Evolutionary conservation across 2,797 vertebrate species (phyloP).

Genomic region (Danio kyathit): DNA sequence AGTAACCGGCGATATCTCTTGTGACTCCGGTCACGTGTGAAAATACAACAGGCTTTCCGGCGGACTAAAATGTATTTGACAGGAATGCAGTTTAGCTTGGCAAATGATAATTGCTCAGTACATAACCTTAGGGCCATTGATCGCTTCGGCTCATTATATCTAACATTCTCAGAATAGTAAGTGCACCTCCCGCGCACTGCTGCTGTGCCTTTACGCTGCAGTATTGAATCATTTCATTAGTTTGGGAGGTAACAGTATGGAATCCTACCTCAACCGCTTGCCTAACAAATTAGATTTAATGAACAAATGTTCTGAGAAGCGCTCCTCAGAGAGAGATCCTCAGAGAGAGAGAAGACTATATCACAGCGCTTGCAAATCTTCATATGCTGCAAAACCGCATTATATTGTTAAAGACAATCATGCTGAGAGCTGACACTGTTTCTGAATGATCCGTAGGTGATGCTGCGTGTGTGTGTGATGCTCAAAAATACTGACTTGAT

Average conservation of each 20-base stretch:
- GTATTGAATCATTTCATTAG: slow-evolving; percentile 48
- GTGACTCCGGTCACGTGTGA: slow-evolving; percentile 34
- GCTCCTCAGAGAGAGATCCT: slow-evolving; percentile 11
- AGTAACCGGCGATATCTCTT: neutral
- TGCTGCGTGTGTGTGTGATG: too few relatives aligned
- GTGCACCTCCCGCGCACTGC: slow-evolving; percentile 33
- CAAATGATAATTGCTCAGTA: slow-evolving; percentile 58
- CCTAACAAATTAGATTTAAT: slow-evolving; percentile 51
- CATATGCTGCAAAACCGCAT: neutral
- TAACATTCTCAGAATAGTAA: slow-evolving; percentile 51
- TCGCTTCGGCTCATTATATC: slow-evolving; percentile 44
- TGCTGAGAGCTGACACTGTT: neutral
- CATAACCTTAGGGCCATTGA: slow-evolving; percentile 56
- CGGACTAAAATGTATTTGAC: slow-evolving; percentile 37
- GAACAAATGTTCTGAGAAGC: slow-evolving; percentile 35
- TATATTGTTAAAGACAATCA: neutral
- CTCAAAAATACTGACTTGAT: too few relatives aligned
- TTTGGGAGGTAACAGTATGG: slow-evolving; percentile 35
- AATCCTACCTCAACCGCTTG: slow-evolving; percentile 22
- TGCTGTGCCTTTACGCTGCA: slow-evolving; percentile 12
- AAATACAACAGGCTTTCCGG: slow-evolving; percentile 25
- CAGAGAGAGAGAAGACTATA: slow-evolving; percentile 13
- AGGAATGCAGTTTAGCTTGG: slow-evolving; percentile 44
- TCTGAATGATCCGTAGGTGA: neutral
- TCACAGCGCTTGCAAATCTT: slow-evolving; percentile 1